These are phyloP conservation scores for Triplophysa tibetana DNA, from an alignment of 2,113 vertebrate species.

Conservation along the genomic window DNA sequence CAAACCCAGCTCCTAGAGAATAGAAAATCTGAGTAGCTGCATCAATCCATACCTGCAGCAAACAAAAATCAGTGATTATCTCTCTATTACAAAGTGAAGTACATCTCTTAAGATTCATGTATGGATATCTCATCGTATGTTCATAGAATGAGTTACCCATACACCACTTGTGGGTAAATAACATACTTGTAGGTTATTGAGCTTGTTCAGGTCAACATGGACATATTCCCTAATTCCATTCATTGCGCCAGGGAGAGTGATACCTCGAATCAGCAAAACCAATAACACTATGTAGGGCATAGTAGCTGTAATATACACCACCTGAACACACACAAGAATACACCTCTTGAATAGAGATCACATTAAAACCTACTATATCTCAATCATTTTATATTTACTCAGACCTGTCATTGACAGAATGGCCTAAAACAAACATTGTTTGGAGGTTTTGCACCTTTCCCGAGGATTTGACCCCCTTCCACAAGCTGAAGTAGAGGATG, in stretches of 20 bases:
- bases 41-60: constrained; percentile 94
- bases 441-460: constrained; percentile 84
- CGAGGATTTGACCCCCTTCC: constrained; percentile 98
- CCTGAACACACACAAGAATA: constrained; percentile 71
- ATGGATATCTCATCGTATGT: background rate
- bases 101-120: background rate
- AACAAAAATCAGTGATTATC: constrained; percentile 1
- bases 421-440: background rate
- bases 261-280: constrained; percentile 89
- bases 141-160: background rate
- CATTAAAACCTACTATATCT: background rate
- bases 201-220: constrained; percentile 87
- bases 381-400: background rate
- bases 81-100: background rate
- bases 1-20: constrained; percentile 95
- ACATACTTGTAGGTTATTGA: constrained; percentile 90
- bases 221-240: constrained; percentile 92
- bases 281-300: constrained; percentile 94
- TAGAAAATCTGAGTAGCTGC: constrained; percentile 98
- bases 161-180: background rate
- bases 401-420: background rate
- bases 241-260: constrained; percentile 90
- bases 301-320: constrained; percentile 98
- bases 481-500: constrained; percentile 94
- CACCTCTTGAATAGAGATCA: background rate